Evolutionary conservation across 2,797 vertebrate species (phyloP).

Genomic region (Halcyon leucocephala): DNA sequence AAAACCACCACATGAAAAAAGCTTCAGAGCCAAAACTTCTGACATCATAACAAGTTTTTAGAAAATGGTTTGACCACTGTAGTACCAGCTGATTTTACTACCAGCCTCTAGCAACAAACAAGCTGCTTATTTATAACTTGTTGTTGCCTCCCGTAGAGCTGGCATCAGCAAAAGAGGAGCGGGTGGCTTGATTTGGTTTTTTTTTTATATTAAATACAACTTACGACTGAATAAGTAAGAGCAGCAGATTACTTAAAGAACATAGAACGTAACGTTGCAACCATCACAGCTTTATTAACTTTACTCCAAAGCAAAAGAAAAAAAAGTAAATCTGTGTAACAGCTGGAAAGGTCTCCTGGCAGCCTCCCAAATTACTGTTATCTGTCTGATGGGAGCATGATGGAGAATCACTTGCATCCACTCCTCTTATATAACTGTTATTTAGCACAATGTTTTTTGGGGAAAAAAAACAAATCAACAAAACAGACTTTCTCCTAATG

Average conservation of each 20-base stretch:
- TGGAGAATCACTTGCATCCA: neutral
- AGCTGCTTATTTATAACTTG: constrained; percentile 1
- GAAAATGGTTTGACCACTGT: neutral
- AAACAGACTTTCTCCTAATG: neutral
- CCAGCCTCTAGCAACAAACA: neutral
- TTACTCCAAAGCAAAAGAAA: neutral
- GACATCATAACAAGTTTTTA: neutral
- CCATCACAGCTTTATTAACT: neutral
- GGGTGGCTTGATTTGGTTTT: neutral
- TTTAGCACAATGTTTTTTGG: neutral
- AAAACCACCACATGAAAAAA: neutral
- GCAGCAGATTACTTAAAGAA: neutral
- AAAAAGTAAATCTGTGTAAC: neutral
- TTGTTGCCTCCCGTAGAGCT: neutral
- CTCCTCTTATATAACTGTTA: neutral
- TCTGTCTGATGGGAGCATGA: neutral
- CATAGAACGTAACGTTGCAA: neutral
- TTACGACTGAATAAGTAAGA: neutral
- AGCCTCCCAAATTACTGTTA: neutral
- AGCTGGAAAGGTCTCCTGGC: neutral
- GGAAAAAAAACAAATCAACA: neutral
- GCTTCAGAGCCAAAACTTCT: neutral
- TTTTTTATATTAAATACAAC: neutral
- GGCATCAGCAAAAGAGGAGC: neutral
- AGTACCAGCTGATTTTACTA: neutral